Base-by-base conservation (phyloP, 2,113 vertebrate species). In the Rhabdomys dilectus region DNA sequence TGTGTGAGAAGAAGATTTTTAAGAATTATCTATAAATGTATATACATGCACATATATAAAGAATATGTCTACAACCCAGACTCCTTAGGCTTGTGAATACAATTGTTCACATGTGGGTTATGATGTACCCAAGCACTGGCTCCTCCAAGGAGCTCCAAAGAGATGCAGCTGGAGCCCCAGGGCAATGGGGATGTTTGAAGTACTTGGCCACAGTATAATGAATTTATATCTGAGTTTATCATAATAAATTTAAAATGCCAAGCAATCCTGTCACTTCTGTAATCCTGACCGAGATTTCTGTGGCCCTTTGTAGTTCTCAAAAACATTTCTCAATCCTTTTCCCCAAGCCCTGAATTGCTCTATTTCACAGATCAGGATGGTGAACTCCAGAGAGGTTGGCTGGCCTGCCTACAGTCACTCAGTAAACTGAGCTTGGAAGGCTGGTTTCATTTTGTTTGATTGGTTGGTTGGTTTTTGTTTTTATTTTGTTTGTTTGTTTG, bases 231-330 rank as follows among this genome's bases (percentile, higher is more conserved):
- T 82, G 86, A 82, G 22, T 84, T 95, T 80, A 70, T 88, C 64
- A 5, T 77, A 97, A 93, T 95, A 93, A 93, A 92, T 56, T 39
- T 88, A 91, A 76, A 88, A 68, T 2, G 48, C n/a, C 68, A 56
- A 24, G 75, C 76, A 6, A 4, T 53, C 75, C 58, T 62, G 36
- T 64, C 0, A 1, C 51, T 85, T 77, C 81, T 3, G 1, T 82
- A 10, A 68, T 39, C 66, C 51, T 51, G 72, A 62, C 66, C 34
- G 7, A 58, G 24, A 4, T 78, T 13, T 88, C 53, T 73, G 5
- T 19, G 22, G 34, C 60, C 58, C 77, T 39, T 48, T 15, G 87
- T 48, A 15, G n/a, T 78, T 68, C 85, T 76, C 70, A 76, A 51
- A 51, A 92, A 58, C 26, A 45, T 45, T 66, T 92, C 75, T 90